phyloP scores from a whole-genome alignment of 2,797 vertebrate species.

The Eulemur rubriventer region DNA sequence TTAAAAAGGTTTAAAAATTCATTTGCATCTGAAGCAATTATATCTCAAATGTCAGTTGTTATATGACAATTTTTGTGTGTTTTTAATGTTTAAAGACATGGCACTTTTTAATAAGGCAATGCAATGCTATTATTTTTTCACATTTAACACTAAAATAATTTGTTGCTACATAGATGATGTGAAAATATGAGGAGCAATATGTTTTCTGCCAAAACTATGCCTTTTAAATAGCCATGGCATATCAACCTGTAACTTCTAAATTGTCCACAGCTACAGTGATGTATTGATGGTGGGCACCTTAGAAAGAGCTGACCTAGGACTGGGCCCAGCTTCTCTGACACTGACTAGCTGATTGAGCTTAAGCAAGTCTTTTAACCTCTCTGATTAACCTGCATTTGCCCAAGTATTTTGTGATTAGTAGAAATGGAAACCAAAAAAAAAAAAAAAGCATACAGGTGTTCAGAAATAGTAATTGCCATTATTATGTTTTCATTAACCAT shows the following conservation, averaged over 20 bases:
- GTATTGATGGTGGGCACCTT: neutral
- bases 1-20: constrained; percentile 6
- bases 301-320: neutral
- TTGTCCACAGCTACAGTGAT: neutral
- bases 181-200: neutral
- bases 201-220: neutral
- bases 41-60: neutral
- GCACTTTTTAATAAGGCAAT: neutral
- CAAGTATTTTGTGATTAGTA: neutral
- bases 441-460: neutral
- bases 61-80: neutral
- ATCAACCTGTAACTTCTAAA: constrained; percentile 37
- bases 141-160: constrained; percentile 27
- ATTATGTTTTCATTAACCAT: neutral
- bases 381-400: neutral
- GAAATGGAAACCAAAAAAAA: neutral
- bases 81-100: constrained; percentile 23
- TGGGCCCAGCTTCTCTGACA: neutral
- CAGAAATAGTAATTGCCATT: neutral
- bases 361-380: neutral
- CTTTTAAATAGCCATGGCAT: neutral
- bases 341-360: neutral
- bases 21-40: neutral
- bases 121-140: neutral
- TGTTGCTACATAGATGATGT: neutral